Evolutionary conservation across 1,140 invertebrate species (phyloP).

Genomic region (Pseudomyrmex pallidus): DNA sequence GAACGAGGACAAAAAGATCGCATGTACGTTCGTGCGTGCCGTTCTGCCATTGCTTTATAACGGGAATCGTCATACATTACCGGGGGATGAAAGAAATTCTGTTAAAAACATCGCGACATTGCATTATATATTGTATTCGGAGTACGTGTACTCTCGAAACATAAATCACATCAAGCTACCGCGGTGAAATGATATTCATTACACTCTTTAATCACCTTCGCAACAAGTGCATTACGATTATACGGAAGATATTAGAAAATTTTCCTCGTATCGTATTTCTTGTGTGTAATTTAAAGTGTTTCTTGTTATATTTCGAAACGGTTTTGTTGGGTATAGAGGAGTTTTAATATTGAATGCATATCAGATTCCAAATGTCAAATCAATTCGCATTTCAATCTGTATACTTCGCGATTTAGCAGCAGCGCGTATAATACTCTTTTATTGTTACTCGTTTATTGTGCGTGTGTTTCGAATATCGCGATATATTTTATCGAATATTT

Average conservation of each 20-base stretch:
- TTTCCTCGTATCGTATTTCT: too few species aligned
- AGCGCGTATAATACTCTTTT: too few species aligned
- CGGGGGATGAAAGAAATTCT: slow-evolving; percentile 20
- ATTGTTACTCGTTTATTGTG: neutral
- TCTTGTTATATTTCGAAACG: neutral
- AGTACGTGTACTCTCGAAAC: neutral
- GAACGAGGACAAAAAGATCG: slow-evolving; percentile 18
- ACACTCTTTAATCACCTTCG: neutral
- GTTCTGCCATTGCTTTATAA: slow-evolving; percentile 23
- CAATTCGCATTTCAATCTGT: neutral
- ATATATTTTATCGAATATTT: neutral
- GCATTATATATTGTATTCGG: neutral
- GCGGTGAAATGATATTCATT: neutral
- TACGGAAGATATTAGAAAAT: too few species aligned
- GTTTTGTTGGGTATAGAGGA: neutral
- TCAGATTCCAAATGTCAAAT: neutral
- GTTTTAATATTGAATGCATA: neutral
- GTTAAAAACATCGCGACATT: slow-evolving; percentile 37
- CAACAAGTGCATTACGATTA: too few species aligned
- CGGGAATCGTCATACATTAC: neutral
- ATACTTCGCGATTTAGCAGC: slow-evolving; percentile 1
- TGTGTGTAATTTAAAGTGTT: neutral
- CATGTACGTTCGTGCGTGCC: slow-evolving; percentile 27
- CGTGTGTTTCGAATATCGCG: neutral
- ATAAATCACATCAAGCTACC: neutral